Conservation (phyloP, 2,113 vertebrate genomes). For the Neogale vison region DNA sequence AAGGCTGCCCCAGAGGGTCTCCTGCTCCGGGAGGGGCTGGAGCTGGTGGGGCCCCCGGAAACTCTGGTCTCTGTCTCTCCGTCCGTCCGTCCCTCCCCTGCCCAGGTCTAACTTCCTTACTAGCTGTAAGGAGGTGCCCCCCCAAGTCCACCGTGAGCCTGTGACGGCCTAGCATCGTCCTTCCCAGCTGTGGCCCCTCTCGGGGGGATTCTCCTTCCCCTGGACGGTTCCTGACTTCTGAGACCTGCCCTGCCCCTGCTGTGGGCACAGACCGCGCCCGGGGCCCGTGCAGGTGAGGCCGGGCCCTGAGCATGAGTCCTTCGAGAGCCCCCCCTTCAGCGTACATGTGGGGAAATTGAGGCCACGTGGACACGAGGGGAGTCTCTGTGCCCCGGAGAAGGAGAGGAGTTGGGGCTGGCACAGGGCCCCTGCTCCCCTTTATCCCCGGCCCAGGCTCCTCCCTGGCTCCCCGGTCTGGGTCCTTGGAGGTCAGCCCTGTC, state of each 20-base stretch:
- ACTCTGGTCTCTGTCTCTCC: accelerated
- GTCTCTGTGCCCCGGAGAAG: not conserved
- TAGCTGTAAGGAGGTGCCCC: too few relatives aligned
- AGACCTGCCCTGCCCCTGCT: not conserved
- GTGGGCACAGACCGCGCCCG: accelerated
- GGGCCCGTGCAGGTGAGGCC: not conserved
- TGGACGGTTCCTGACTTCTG: not conserved
- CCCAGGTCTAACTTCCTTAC: accelerated
- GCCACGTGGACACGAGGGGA: not conserved
- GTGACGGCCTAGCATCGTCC: accelerated
- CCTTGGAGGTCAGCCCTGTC: accelerated
- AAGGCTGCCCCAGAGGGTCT: not conserved
- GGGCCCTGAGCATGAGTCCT: accelerated
- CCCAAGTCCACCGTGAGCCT: accelerated
- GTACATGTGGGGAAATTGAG: not conserved
- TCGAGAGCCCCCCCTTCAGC: accelerated
- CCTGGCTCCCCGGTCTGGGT: accelerated
- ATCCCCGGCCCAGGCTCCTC: not conserved
- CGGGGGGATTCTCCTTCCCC: not conserved
- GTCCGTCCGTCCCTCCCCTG: not conserved
- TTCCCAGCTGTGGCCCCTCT: accelerated
- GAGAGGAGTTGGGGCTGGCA: accelerated
- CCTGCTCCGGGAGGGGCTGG: accelerated
- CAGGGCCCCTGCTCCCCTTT: accelerated
- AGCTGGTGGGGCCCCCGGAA: not conserved